phyloP scores from a whole-genome alignment of 2,797 vertebrate genomes.

The Loriculus beryllinus region DNA sequence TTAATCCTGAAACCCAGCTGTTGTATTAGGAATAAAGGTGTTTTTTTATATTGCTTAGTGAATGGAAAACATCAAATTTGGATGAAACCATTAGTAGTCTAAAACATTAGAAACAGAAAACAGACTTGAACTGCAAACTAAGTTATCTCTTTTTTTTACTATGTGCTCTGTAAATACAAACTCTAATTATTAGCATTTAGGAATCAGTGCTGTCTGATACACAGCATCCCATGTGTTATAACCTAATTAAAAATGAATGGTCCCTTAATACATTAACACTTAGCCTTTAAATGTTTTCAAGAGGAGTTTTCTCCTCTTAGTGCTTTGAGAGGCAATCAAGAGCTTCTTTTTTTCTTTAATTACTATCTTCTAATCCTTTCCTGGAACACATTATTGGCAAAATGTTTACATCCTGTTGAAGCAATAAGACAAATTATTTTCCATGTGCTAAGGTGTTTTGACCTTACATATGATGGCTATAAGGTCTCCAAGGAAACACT shows the following conservation, averaged over 20 bases:
- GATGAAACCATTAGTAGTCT: background rate
- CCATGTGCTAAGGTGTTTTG: background rate
- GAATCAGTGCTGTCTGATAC: background rate
- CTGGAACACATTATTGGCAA: background rate
- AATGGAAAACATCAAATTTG: background rate
- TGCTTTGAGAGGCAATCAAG: background rate
- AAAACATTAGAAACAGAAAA: background rate
- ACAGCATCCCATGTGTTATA: background rate
- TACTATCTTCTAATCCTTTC: constrained; percentile 17
- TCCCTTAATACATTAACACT: background rate
- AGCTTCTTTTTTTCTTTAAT: constrained; percentile 24
- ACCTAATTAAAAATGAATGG: constrained; percentile 10
- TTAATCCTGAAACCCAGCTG: background rate
- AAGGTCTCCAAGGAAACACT: background rate
- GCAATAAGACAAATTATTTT: background rate
- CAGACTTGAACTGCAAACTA: background rate
- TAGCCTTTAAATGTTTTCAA: background rate
- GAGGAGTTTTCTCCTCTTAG: background rate
- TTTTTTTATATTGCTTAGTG: background rate
- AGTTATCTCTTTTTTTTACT: background rate
- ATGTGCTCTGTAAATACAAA: background rate
- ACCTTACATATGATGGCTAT: background rate
- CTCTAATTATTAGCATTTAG: background rate
- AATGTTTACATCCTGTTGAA: constrained; percentile 1
- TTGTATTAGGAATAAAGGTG: background rate